Base-by-base conservation (phyloP, 1,140 invertebrate species). In the Drosophila melanogaster region DNA sequence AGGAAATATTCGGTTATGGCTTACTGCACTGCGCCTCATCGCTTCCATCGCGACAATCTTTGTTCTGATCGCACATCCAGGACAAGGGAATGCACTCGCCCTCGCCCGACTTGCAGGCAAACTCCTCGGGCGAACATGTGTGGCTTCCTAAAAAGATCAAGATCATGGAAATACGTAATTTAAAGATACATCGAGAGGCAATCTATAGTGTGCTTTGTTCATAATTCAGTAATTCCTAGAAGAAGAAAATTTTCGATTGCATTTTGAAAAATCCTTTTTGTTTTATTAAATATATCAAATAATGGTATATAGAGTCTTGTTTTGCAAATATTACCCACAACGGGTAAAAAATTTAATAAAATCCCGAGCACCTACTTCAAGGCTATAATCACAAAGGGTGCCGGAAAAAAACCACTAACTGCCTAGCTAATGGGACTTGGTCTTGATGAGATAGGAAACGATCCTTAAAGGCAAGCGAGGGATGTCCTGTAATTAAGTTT, bases 11-110 rank as follows among this genome's bases (percentile, higher is more conserved):
- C 37, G 26, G 41, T 64, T 49, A 40, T 53, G 44, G 60, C 96
- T 97, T 97, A 97, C 97, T 97, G 95, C 97, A 97, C 93, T 95
- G 94, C 92, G 95, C 94, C 90, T 97, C 97, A 93, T 98, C 98
- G 74, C 96, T 97, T 74, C 95, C 96, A 92, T 98, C 97, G 41
- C 94, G 94, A 93, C 98, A 98, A 93, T 98, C 97, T 30, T 94
- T 92, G 91, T 95, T 96, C 90, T 95, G 95, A 93, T 98, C 97
- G 92, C 98, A 98, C 94, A 97, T 96, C 97, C 97, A 98, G 30
- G 96, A 95, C 72, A 97, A 93, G 44, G 97, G 96, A 67, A 98
- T 96, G 92, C 97, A 98, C 93, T 97, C 96, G 51, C 96, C 96
- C 57, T 94, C 94, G 73, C 94, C 94, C 33, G 94, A 94, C 79